These are phyloP conservation scores for Acrocephalus scirpaceus DNA, from an alignment of 2,797 vertebrate genomes.

Conservation along the genomic window DNA sequence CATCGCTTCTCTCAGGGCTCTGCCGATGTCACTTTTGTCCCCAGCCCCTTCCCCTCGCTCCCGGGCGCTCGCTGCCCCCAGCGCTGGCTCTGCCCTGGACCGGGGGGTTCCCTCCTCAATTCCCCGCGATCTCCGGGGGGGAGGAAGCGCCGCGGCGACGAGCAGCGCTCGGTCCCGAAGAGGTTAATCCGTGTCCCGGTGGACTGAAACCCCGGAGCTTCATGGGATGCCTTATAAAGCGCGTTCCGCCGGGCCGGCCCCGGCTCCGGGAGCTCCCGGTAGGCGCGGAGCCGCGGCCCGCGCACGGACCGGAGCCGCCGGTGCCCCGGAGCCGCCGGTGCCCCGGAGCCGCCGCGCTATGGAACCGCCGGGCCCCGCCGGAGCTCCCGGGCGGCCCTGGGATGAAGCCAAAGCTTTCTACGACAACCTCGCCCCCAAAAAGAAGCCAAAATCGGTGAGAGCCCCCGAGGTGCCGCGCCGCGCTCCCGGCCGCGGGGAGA, in stretches of 20 bases:
- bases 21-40: not conserved
- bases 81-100: not conserved
- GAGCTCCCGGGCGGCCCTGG: conserved; percentile 41
- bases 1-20: not conserved
- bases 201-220: conserved; percentile 46
- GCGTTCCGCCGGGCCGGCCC: not conserved
- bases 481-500: not conserved
- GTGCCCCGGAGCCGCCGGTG: not conserved
- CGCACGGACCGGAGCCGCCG: not conserved
- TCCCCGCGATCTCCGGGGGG: not conserved
- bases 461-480: not conserved
- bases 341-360: not conserved
- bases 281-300: not conserved
- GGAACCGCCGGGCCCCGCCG: conserved; percentile 18
- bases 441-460: conserved; percentile 91
- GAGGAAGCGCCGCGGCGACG: not conserved
- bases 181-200: conserved; percentile 51
- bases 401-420: conserved; percentile 76
- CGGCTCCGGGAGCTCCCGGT: conserved; percentile 2
- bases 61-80: no score
- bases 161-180: conserved; percentile 3
- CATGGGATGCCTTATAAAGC: conserved; percentile 69
- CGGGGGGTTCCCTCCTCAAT: not conserved
- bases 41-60: not conserved
- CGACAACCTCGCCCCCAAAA: conserved; percentile 78